phyloP scores from a whole-genome alignment of 1,140 invertebrate genomes.

The Arion vulgaris region DNA sequence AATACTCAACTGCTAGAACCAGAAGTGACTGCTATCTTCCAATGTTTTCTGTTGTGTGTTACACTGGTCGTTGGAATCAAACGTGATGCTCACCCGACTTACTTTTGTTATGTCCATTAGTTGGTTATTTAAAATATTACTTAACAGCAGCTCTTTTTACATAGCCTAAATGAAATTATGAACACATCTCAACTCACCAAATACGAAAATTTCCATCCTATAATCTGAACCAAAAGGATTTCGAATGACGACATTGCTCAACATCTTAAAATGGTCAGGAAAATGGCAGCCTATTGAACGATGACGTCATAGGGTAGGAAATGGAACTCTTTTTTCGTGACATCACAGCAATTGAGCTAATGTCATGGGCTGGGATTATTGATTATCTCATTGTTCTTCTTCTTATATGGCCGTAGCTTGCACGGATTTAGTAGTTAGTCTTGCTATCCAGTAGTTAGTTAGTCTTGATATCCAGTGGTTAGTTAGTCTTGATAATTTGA shows the following conservation, averaged over 20 bases:
- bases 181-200: background rate
- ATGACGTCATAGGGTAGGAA: slow-evolving; percentile 28
- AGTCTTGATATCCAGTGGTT: too few species aligned
- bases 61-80: background rate
- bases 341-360: slow-evolving; percentile 2
- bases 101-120: too few species aligned
- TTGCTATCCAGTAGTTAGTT: too few species aligned
- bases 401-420: too few species aligned
- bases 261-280: slow-evolving; percentile 8
- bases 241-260: slow-evolving; percentile 11
- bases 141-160: background rate
- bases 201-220: slow-evolving; percentile 2
- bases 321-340: slow-evolving; percentile 21
- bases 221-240: background rate
- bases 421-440: too few species aligned
- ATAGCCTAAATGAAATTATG: background rate
- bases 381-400: background rate
- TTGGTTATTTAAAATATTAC: too few species aligned
- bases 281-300: slow-evolving; percentile 32
- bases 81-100: too few species aligned
- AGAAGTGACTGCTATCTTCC: background rate
- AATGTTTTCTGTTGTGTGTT: background rate
- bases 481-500: too few species aligned
- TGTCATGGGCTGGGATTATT: background rate
- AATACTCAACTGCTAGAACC: background rate